phyloP scores from a whole-genome alignment of 2,113 vertebrate species.

The Tricholaema leucomelas region DNA sequence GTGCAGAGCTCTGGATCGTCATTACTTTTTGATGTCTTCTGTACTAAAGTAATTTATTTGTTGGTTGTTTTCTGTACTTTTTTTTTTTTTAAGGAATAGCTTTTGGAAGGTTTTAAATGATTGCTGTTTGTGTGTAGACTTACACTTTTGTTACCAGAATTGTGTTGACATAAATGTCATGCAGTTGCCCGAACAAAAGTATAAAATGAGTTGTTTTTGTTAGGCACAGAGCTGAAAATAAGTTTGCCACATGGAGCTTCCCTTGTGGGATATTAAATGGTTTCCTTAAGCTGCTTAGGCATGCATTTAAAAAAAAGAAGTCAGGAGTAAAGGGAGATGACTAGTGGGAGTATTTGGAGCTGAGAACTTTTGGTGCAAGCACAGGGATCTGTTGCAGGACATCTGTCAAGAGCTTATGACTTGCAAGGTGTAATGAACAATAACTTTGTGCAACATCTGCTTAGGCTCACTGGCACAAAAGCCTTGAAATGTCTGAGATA shows the following conservation, averaged over 20 bases:
- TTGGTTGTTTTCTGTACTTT: neutral
- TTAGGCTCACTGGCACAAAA: neutral
- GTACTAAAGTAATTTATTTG: neutral
- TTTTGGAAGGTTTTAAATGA: neutral
- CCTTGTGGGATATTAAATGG: neutral
- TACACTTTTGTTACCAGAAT: neutral
- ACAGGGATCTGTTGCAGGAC: conserved; percentile 8
- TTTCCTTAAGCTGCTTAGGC: conserved; percentile 19
- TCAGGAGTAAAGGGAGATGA: neutral
- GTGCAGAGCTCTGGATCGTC: neutral
- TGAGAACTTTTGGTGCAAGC: neutral
- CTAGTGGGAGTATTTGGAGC: neutral
- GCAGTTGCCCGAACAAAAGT: conserved; percentile 3
- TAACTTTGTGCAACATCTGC: conserved; percentile 2
- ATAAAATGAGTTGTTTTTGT: conserved; percentile 5
- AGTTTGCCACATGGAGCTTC: conserved; percentile 21
- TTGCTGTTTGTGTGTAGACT: neutral
- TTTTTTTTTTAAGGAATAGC: neutral
- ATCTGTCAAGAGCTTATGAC: neutral
- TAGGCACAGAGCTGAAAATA: conserved; percentile 25
- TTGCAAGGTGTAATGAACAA: neutral
- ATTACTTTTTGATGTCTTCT: neutral
- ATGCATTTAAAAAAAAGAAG: neutral
- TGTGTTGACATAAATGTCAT: neutral
- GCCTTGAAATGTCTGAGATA: neutral